A percentile compares a stretch with the other conserved stretches of the same genome.
Conservation (phyloP, 2,888 invertebrate genomes). For the Lordiphosa andalusiaca region DNA sequence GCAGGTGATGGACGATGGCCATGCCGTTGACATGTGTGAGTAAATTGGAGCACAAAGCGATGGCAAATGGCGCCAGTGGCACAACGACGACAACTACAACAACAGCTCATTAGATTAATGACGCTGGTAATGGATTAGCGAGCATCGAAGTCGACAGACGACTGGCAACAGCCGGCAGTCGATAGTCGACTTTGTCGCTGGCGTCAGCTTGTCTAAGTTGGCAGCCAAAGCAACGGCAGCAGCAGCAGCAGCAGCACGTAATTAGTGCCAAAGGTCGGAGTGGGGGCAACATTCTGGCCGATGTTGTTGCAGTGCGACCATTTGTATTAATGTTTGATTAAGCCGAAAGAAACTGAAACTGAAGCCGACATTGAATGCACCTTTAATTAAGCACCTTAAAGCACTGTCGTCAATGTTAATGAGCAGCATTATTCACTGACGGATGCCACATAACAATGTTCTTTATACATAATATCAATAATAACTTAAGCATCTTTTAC, state of each 20-base stretch:
- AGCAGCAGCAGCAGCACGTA: constrained; percentile 43
- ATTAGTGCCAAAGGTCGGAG: constrained; percentile 65
- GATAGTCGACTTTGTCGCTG: constrained; percentile 52
- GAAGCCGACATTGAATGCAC: constrained; percentile 28
- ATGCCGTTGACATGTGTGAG: constrained; percentile 54
- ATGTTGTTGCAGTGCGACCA: neutral
- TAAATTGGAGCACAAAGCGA: constrained; percentile 44
- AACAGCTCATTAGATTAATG: constrained; percentile 72
- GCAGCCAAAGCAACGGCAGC: constrained; percentile 36
- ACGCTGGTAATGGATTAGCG: constrained; percentile 73
- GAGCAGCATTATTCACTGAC: constrained; percentile 11
- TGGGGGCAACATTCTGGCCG: constrained; percentile 7
- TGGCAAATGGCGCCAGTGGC: constrained; percentile 23
- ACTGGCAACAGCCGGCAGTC: constrained; percentile 15
- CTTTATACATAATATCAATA: constrained; percentile 47
- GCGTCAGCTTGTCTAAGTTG: constrained; percentile 48
- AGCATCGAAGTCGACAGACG: constrained; percentile 41
- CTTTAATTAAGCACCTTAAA: constrained; percentile 47
- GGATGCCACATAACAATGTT: constrained; percentile 23
- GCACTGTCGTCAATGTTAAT: constrained; percentile 12
- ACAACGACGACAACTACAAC: constrained; percentile 26
- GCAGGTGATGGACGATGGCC: constrained; percentile 53
- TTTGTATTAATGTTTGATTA: constrained; percentile 18
- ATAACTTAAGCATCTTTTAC: constrained; percentile 46
- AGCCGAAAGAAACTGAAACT: constrained; percentile 1